Percentiles rank a stretch among this genome's conserved stretches.
Evolutionary conservation across 1,140 invertebrate genomes (phyloP).

Genomic region (Linepithema humile): DNA sequence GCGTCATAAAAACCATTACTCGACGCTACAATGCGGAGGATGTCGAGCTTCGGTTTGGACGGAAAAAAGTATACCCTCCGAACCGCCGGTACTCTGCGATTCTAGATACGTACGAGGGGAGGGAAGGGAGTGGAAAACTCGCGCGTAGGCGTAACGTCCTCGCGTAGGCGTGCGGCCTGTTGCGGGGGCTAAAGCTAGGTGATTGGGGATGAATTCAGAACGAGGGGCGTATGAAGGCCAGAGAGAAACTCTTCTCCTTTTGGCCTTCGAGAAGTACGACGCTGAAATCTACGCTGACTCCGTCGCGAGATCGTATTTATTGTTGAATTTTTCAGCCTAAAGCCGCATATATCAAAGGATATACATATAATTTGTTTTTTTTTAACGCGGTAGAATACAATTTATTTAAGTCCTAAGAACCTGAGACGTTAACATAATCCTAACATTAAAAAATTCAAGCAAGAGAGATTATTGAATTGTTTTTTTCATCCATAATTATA

Average conservation of each 20-base stretch:
- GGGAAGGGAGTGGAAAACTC: not conserved
- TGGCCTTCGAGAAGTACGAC: not conserved
- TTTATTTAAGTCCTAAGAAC: not conserved
- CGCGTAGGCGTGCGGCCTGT: constrained; percentile 63
- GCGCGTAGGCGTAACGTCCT: constrained; percentile 39
- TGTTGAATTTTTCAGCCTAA: constrained; percentile 5
- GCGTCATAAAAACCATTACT: not conserved
- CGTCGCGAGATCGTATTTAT: not conserved
- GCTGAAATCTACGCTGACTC: not conserved
- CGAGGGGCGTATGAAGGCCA: not conserved
- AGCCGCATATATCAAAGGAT: not conserved
- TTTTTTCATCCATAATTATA: not conserved
- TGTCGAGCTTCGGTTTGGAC: not conserved
- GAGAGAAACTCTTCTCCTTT: not conserved
- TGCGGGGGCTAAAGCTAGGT: constrained; percentile 57
- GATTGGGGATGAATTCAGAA: constrained; percentile 59
- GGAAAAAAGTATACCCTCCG: constrained; percentile 8
- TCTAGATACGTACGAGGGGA: not conserved
- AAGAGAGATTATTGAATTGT: not conserved
- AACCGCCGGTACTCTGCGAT: not conserved
- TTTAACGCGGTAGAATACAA: not conserved
- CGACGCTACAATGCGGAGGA: not conserved
- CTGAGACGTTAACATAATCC: not conserved
- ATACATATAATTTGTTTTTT: not conserved
- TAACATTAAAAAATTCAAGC: not conserved